Percentiles rank a stretch among this genome's conserved stretches.
Conservation (phyloP, 2,888 invertebrate species). For the Limnephilus auricula region DNA sequence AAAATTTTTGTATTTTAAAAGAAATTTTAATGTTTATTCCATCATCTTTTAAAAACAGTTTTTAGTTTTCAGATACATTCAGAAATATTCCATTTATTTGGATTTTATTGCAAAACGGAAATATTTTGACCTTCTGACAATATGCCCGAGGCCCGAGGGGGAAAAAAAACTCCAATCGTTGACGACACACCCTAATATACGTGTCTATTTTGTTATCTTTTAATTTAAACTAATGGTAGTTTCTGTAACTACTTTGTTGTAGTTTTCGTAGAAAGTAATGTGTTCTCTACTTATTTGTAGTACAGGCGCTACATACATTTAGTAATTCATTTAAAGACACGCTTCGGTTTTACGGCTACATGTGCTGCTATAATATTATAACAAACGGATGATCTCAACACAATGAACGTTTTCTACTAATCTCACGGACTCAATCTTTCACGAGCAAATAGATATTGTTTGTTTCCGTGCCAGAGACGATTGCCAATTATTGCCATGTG, state of each 20-base stretch:
- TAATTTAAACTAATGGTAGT: background rate
- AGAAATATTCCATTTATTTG: too few relatives aligned
- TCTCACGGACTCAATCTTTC: background rate
- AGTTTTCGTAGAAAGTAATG: background rate
- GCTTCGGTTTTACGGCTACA: background rate
- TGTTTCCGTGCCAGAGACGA: conserved; percentile 15
- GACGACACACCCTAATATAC: too few relatives aligned
- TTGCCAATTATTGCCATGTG: conserved; percentile 4
- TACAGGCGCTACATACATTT: background rate
- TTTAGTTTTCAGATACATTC: too few relatives aligned
- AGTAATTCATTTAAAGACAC: background rate
- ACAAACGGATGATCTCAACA: background rate
- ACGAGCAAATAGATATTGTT: background rate
- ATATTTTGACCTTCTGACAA: too few relatives aligned
- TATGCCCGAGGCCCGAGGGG: too few relatives aligned
- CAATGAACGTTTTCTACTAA: background rate
- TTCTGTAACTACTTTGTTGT: background rate
- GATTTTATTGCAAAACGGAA: too few relatives aligned
- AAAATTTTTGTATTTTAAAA: too few relatives aligned
- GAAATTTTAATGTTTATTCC: too few relatives aligned
- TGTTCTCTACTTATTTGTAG: background rate
- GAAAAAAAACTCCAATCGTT: too few relatives aligned
- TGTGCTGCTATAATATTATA: background rate
- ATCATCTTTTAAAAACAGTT: too few relatives aligned
- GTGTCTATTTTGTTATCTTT: too few relatives aligned